Evolutionary conservation across 2,888 invertebrate species (phyloP).

Genomic region (Polylopha cassiicola): DNA sequence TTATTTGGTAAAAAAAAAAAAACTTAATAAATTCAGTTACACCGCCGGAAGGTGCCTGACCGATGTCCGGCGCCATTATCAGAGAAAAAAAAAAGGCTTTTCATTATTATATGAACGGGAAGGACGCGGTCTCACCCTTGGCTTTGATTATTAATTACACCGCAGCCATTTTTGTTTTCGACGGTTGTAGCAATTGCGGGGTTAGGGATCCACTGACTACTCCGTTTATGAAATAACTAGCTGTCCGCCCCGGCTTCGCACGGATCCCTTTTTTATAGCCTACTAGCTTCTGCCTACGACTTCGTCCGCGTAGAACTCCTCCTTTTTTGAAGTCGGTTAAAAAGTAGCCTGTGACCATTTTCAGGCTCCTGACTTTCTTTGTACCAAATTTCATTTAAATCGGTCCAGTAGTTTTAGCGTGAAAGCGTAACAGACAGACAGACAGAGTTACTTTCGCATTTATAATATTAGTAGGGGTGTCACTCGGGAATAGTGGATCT

Average conservation of each 20-base stretch:
- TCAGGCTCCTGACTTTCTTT: no score
- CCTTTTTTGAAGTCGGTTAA: slow-evolving; percentile 20
- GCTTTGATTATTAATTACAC: slow-evolving; percentile 56
- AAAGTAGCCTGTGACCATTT: slow-evolving; percentile 25
- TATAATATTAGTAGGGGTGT: no score
- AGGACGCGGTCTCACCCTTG: slow-evolving; percentile 46
- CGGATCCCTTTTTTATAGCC: no score
- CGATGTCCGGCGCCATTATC: slow-evolving; percentile 44
- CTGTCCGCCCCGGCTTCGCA: no score
- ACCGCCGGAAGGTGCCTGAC: slow-evolving; percentile 10
- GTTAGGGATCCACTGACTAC: slow-evolving; percentile 33
- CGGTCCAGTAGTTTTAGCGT: no score
- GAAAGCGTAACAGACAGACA: no score
- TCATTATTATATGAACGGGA: slow-evolving; percentile 56
- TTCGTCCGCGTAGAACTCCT: slow-evolving; percentile 4
- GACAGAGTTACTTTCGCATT: no score
- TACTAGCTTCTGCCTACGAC: no score
- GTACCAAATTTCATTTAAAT: no score
- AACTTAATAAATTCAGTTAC: slow-evolving; percentile 8
- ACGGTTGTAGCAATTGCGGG: slow-evolving; percentile 43
- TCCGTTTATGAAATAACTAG: no score
- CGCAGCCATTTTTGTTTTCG: slow-evolving; percentile 48
- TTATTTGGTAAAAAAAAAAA: no score
- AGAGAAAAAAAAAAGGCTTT: slow-evolving; percentile 43
- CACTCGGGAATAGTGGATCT: no score